Percentiles rank a stretch among this genome's conserved stretches.
Evolutionary conservation across 2,888 invertebrate species (phyloP).

Genomic region (Nomada lathburiana): DNA sequence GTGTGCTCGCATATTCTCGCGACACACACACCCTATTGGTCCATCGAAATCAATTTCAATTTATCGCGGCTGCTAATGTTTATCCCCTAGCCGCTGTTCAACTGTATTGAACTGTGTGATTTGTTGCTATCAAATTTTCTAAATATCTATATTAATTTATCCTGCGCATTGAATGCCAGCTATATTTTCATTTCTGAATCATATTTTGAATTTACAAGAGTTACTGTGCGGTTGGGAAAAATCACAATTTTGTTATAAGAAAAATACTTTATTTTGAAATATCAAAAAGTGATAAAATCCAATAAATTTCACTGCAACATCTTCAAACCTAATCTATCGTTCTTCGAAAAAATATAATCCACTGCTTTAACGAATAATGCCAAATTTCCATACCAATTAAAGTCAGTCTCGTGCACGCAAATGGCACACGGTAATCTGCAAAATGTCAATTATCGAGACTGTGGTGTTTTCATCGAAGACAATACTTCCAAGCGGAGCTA

Average conservation of each 20-base stretch:
- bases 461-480: slow-evolving; percentile 16
- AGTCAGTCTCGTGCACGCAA: too few relatives aligned
- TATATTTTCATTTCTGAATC: too few relatives aligned
- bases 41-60: slow-evolving; percentile 60
- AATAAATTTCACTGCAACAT: not conserved
- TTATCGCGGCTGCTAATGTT: slow-evolving; percentile 40
- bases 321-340: not conserved
- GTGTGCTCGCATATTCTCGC: slow-evolving; percentile 50
- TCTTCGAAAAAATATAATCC: not conserved
- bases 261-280: too few relatives aligned
- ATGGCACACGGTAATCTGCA: not conserved
- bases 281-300: not conserved
- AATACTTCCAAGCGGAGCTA: slow-evolving; percentile 9
- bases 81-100: not conserved
- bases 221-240: too few relatives aligned
- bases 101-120: not conserved
- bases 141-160: too few relatives aligned
- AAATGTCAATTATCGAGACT: not conserved
- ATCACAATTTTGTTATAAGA: too few relatives aligned
- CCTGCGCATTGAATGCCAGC: too few relatives aligned
- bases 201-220: too few relatives aligned
- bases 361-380: not conserved
- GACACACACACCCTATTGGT: slow-evolving; percentile 12
- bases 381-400: not conserved
- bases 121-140: too few relatives aligned